Evolutionary conservation across 2,888 invertebrate species (phyloP).

Genomic region (Ephialtes manifestator): DNA sequence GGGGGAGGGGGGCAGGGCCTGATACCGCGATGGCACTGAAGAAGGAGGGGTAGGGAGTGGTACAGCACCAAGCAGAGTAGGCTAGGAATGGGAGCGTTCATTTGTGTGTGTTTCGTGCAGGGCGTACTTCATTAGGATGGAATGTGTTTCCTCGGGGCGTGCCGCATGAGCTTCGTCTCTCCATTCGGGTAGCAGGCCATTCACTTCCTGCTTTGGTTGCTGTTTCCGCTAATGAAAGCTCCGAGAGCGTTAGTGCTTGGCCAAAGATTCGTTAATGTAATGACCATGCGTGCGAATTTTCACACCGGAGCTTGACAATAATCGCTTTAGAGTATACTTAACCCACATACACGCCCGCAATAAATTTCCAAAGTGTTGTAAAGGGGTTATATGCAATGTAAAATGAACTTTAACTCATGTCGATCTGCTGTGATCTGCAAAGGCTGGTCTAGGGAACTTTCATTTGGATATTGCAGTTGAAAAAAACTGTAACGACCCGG

Average conservation of each 20-base stretch:
- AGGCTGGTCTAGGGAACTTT: too few relatives aligned
- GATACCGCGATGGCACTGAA: neutral
- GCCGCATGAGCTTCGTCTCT: slow-evolving; percentile 9
- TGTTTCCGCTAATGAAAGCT: slow-evolving; percentile 16
- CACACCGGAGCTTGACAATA: neutral
- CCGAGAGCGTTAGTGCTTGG: neutral
- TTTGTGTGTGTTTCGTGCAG: neutral
- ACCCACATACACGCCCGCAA: too few relatives aligned
- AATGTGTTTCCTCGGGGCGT: slow-evolving; percentile 33
- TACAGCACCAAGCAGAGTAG: neutral
- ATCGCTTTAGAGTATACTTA: too few relatives aligned
- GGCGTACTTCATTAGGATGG: slow-evolving; percentile 41
- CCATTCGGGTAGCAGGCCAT: slow-evolving; percentile 3
- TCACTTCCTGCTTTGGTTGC: slow-evolving; percentile 1
- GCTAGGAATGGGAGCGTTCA: neutral
- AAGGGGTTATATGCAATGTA: too few relatives aligned
- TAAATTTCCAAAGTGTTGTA: too few relatives aligned
- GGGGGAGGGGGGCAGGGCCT: neutral
- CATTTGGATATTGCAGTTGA: too few relatives aligned
- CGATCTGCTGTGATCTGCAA: too few relatives aligned
- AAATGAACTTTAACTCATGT: too few relatives aligned
- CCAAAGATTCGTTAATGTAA: slow-evolving; percentile 2
- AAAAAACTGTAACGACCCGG: too few relatives aligned
- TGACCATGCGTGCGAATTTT: neutral
- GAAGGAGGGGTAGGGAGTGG: neutral